Evolutionary conservation across 53 echinoderm and acorn worm genomes (phyloP).

Genomic region (Arbacia lixula): DNA sequence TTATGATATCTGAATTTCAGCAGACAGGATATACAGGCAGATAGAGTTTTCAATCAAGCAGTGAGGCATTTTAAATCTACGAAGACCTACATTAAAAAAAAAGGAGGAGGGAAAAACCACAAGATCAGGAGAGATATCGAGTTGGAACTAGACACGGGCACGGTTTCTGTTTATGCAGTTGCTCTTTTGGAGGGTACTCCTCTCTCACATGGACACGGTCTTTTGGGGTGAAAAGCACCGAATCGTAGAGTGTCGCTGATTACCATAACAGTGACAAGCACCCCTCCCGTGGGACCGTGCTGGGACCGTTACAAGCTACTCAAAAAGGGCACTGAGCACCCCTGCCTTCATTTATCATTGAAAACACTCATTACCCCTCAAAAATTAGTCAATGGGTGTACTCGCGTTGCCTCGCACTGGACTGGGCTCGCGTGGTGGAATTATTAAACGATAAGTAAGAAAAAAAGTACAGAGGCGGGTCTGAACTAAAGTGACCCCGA

Average conservation of each 20-base stretch:
- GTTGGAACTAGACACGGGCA: conserved; percentile 9
- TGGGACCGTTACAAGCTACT: too few relatives aligned
- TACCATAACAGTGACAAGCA: conserved; percentile 40
- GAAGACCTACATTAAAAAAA: too few relatives aligned
- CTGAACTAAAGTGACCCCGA: too few relatives aligned
- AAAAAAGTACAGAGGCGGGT: too few relatives aligned
- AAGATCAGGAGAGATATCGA: neutral
- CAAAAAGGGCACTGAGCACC: too few relatives aligned
- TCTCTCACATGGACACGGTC: neutral
- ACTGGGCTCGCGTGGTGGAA: too few relatives aligned
- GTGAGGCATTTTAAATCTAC: too few relatives aligned
- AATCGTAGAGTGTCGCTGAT: conserved; percentile 5
- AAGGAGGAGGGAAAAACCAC: neutral
- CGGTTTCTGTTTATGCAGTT: conserved; percentile 32
- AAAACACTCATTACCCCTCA: too few relatives aligned
- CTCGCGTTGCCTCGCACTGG: too few relatives aligned
- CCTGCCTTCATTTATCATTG: too few relatives aligned
- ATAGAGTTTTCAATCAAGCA: conserved; percentile 8
- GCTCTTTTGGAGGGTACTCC: neutral
- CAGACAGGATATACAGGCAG: conserved; percentile 36
- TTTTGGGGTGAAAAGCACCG: conserved; percentile 22
- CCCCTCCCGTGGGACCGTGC: neutral
- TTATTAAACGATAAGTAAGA: too few relatives aligned
- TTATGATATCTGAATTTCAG: conserved; percentile 12
- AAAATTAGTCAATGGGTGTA: too few relatives aligned